These are phyloP conservation scores for Peromyscus leucopus DNA, from an alignment of 2,113 vertebrate genomes.

Conservation along the genomic window DNA sequence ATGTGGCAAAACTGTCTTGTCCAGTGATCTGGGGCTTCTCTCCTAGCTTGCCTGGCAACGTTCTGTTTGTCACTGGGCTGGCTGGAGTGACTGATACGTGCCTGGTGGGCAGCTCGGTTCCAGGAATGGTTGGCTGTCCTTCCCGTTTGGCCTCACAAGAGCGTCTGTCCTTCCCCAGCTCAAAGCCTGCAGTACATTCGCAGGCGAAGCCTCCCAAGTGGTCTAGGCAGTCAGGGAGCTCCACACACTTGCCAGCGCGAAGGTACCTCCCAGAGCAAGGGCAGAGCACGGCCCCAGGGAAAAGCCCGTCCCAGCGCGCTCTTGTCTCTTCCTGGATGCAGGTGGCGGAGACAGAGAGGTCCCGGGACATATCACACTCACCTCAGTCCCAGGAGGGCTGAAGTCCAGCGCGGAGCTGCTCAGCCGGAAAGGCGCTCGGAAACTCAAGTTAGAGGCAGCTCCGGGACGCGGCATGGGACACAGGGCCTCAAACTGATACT, in stretches of 20 bases:
- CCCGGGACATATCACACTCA: conserved; percentile 79
- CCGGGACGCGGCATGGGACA: conserved; percentile 77
- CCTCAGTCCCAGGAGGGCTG: conserved; percentile 85
- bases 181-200: conserved; percentile 60
- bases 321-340: conserved; percentile 55
- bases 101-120: neutral
- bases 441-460: conserved; percentile 74
- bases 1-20: conserved; percentile 12
- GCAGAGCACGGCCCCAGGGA: conserved; percentile 72
- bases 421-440: conserved; percentile 81
- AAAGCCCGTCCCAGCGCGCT: conserved; percentile 72
- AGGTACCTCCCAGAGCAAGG: conserved; percentile 75
- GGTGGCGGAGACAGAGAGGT: neutral
- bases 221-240: conserved; percentile 70
- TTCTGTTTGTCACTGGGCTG: neutral
- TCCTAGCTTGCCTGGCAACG: neutral
- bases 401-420: conserved; percentile 80
- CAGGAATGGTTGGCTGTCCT: neutral
- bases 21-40: neutral
- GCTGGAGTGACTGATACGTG: neutral
- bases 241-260: conserved; percentile 63
- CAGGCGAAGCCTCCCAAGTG: conserved; percentile 77
- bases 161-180: conserved; percentile 37
- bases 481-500: conserved; percentile 79
- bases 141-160: conserved; percentile 49